These are phyloP conservation scores for Gobionotothen gibberifrons DNA, from an alignment of 2,797 vertebrate species.

Conservation along the genomic window DNA sequence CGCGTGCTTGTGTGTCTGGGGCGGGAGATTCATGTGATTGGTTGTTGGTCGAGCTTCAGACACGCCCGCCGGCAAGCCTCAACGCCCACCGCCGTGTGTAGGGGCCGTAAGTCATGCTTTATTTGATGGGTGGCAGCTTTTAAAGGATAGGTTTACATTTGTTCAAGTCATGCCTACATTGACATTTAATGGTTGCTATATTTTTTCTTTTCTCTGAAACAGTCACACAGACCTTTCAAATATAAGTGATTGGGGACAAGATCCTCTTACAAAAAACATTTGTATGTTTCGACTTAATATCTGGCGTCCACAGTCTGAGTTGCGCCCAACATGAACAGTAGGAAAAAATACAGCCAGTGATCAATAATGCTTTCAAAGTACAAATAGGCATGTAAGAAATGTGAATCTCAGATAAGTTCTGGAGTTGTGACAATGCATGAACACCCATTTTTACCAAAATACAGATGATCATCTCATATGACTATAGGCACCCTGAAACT, in stretches of 20 bases:
- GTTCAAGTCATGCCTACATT: not conserved
- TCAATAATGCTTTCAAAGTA: not conserved
- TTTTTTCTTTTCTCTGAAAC: no score
- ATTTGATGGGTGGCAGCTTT: not conserved
- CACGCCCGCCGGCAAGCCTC: no score
- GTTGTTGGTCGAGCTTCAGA: no score
- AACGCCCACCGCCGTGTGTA: no score
- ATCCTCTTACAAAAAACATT: not conserved
- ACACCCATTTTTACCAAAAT: not conserved
- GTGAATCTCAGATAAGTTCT: not conserved
- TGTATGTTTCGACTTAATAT: not conserved
- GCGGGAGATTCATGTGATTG: no score
- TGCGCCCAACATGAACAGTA: not conserved
- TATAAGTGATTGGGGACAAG: not conserved
- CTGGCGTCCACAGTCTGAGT: not conserved
- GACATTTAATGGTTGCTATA: no score
- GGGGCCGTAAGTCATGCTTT: not conserved
- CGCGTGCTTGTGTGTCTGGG: no score
- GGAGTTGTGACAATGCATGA: not conserved
- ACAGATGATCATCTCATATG: not conserved
- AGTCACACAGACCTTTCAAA: not conserved
- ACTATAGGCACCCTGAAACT: not conserved
- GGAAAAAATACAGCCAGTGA: not conserved
- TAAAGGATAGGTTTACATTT: not conserved
- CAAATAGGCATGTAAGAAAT: not conserved